Evolutionary conservation across 2,888 invertebrate species (phyloP).

Genomic region (Sesia apiformis): DNA sequence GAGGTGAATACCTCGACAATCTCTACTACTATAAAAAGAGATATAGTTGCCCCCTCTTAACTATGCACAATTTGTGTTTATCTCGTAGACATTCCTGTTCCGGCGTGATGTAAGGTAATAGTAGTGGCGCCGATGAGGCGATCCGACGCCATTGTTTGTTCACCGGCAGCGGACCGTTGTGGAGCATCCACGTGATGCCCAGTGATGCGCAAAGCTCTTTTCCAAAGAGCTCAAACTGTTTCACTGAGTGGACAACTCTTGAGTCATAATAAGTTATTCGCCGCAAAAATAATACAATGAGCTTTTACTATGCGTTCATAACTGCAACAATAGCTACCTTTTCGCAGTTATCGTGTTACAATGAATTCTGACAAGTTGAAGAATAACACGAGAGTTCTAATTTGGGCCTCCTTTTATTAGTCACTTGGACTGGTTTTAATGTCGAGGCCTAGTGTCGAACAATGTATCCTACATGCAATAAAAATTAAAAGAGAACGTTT

Average conservation of each 20-base stretch:
- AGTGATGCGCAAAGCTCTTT: slow-evolving; percentile 16
- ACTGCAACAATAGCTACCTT: not conserved
- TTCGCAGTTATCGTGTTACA: not conserved
- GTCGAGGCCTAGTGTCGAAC: slow-evolving; percentile 41
- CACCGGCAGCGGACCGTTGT: slow-evolving; percentile 13
- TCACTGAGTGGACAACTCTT: not conserved
- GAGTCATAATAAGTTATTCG: not conserved
- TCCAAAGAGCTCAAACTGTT: not conserved
- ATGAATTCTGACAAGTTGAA: not conserved
- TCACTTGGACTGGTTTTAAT: slow-evolving; percentile 36
- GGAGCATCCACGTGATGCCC: slow-evolving; percentile 15
- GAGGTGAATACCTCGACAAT: slow-evolving; percentile 5
- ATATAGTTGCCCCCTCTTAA: slow-evolving; percentile 13
- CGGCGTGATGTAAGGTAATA: slow-evolving; percentile 36
- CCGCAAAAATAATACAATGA: not conserved
- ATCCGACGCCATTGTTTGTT: slow-evolving; percentile 35
- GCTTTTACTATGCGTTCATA: slow-evolving; percentile 1
- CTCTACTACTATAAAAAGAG: slow-evolving; percentile 22
- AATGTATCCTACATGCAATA: slow-evolving; percentile 22
- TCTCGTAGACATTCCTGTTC: slow-evolving; percentile 28
- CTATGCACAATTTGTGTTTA: slow-evolving; percentile 31
- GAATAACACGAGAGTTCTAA: slow-evolving; percentile 17
- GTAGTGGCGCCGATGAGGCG: slow-evolving; percentile 46
- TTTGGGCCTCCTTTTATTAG: slow-evolving; percentile 34
- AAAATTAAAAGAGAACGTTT: slow-evolving; percentile 33